phyloP scores from a whole-genome alignment of 2,797 vertebrate genomes.

The Eulemur mongoz region DNA sequence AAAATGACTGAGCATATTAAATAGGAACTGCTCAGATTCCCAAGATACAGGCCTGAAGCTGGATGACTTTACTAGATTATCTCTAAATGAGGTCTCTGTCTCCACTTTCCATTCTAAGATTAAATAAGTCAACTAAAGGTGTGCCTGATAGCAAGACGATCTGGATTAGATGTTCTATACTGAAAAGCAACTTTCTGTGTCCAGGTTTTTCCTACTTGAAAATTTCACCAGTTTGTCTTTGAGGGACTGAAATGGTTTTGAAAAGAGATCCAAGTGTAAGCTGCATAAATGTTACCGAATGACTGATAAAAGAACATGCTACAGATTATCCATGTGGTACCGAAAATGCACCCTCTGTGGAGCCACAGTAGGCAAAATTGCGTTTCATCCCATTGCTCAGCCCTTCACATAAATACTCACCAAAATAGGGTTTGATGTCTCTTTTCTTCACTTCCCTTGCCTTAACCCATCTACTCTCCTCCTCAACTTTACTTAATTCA shows the following conservation, averaged over 20 bases:
- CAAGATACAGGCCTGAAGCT: constrained; percentile 19
- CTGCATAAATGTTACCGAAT: neutral
- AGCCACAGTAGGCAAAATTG: neutral
- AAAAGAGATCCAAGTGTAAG: neutral
- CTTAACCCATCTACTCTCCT: neutral
- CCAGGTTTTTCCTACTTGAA: neutral
- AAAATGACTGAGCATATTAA: neutral
- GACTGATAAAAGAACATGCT: neutral
- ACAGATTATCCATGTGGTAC: neutral
- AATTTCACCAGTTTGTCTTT: constrained; percentile 10
- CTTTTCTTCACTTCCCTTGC: neutral
- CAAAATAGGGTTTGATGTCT: neutral
- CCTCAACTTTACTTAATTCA: neutral
- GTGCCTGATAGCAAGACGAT: neutral
- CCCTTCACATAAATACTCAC: neutral
- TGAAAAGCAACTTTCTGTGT: constrained; percentile 10
- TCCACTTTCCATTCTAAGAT: constrained; percentile 29
- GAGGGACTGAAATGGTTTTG: neutral
- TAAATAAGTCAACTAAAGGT: neutral
- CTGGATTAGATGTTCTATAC: neutral
- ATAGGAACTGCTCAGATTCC: neutral
- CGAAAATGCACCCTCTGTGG: neutral
- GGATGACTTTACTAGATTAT: constrained; percentile 47
- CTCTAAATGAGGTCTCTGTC: constrained; percentile 3
- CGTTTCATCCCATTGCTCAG: neutral